Base-by-base conservation (phyloP, 2,888 invertebrate species). In the Teleiodes luculella region DNA sequence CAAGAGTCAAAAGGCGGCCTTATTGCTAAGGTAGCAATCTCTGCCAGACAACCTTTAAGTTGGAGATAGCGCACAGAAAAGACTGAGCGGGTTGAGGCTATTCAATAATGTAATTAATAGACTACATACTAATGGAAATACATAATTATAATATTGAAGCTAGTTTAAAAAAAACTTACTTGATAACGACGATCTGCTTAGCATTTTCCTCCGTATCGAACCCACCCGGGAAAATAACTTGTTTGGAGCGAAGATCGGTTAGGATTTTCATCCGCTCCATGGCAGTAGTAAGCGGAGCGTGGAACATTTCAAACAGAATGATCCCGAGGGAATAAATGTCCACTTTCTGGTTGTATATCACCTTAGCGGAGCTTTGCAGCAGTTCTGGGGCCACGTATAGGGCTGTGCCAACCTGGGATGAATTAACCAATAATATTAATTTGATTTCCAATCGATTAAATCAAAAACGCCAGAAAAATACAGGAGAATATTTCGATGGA, bases 311-410 rank as follows among this genome's bases (percentile, higher is more conserved):
- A 70, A 97, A 98, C 62, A 98, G 92, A 60, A 98, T 98, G 36
- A 98, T 95, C 3, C 98, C 98, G 47, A 96, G 78, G 1, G 95
- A 95, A 76, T 95, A 96, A 62, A 96, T 94, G 73, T 96, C 96
- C 7, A 96, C 96, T 85, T 96, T 96, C 89, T 98, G 96, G 81
- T 95, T 97, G 78, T 95, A 95, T 20, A 93, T 92, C 3, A 94
- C 94, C 78, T 95, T 95, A 0, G 91, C 90, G 0, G 92, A 91
- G 24, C 92, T 91, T 16, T 92, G 92, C 0, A 92, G 92, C 1
- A 99, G 87, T 78, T 99, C 99, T 0, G 99, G 99, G 0, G 98
- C 98, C 46, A 97, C 96, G 82, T 99, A 99, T 0, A 98, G 89
- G 0, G 96, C 95, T 28, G 99, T 99, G 24, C 99, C 99, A 18